phyloP scores from a whole-genome alignment of 2,797 vertebrate genomes.

The Capromys pilorides region DNA sequence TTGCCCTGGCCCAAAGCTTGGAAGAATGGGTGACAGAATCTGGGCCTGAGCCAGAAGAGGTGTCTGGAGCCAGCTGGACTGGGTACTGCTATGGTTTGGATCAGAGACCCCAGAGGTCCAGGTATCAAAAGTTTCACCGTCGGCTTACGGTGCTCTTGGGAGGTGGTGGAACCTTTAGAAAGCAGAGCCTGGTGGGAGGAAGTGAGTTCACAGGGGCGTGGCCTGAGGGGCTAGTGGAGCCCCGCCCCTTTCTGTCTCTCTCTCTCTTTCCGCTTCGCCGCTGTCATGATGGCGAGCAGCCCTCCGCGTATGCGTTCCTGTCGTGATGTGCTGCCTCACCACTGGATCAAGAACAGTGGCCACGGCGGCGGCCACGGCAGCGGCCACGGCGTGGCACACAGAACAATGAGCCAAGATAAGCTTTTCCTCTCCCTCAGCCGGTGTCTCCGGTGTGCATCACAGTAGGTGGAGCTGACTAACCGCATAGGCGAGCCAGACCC shows the following conservation, averaged over 20 bases:
- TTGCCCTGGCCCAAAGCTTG: fast-evolving
- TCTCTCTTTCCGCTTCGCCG: background rate
- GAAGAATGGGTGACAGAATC: too few relatives aligned
- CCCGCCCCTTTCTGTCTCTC: too few relatives aligned
- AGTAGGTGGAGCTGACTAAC: background rate
- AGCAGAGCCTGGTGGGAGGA: background rate
- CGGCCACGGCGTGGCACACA: too few relatives aligned
- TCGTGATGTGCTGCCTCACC: background rate
- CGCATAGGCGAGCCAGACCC: background rate
- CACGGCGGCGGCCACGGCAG: too few relatives aligned
- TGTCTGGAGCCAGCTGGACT: background rate
- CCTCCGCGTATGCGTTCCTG: background rate
- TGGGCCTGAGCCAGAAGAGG: background rate
- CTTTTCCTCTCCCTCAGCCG: background rate
- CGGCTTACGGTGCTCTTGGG: background rate
- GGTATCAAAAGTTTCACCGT: background rate
- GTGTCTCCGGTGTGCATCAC: background rate
- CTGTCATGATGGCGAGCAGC: background rate
- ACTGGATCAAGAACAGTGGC: too few relatives aligned
- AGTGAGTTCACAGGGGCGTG: background rate
- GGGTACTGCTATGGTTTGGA: background rate
- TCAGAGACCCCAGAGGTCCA: background rate
- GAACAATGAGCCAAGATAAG: background rate
- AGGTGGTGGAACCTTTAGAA: background rate
- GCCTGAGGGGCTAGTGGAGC: background rate